These are phyloP conservation scores for Poecilia gillii DNA, from an alignment of 2,797 vertebrate species.

Conservation along the genomic window DNA sequence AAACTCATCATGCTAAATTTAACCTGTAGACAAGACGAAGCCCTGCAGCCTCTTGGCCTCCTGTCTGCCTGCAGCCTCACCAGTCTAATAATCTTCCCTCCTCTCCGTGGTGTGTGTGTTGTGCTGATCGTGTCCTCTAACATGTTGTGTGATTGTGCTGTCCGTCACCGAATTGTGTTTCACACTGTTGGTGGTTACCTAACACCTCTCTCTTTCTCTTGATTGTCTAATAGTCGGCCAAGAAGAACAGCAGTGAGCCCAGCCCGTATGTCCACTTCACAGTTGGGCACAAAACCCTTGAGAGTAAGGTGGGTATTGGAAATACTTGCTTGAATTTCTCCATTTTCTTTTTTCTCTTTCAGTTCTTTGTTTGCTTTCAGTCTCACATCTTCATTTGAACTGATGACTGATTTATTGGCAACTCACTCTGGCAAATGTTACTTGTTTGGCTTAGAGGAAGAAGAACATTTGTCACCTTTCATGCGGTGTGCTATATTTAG, in stretches of 20 bases:
- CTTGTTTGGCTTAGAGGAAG: neutral
- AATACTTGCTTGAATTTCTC: neutral
- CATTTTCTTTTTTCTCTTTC: neutral
- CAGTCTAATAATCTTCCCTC: constrained; percentile 40
- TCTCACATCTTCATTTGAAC: neutral
- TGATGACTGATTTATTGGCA: neutral
- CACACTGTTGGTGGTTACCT: constrained; percentile 2
- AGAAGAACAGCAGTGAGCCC: constrained; percentile 93
- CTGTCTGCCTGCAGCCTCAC: constrained; percentile 65
- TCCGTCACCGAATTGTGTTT: constrained; percentile 9
- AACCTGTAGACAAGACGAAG: constrained; percentile 58
- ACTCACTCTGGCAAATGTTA: neutral
- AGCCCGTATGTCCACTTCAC: constrained; percentile 91
- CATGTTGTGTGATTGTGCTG: constrained; percentile 22
- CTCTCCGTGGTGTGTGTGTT: constrained; percentile 26
- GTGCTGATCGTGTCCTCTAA: constrained; percentile 29
- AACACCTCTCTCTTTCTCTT: constrained; percentile 37
- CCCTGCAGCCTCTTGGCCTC: constrained; percentile 37
- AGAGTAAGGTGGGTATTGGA: constrained; percentile 89
- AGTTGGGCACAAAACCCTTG: constrained; percentile 88
- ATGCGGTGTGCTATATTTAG: neutral
- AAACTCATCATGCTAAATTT: constrained; percentile 59
- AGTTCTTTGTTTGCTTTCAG: neutral
- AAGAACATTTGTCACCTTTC: neutral
- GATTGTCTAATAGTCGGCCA: constrained; percentile 83